Conservation (phyloP, 1,140 invertebrate species). For the Drosophila nasuta region DNA sequence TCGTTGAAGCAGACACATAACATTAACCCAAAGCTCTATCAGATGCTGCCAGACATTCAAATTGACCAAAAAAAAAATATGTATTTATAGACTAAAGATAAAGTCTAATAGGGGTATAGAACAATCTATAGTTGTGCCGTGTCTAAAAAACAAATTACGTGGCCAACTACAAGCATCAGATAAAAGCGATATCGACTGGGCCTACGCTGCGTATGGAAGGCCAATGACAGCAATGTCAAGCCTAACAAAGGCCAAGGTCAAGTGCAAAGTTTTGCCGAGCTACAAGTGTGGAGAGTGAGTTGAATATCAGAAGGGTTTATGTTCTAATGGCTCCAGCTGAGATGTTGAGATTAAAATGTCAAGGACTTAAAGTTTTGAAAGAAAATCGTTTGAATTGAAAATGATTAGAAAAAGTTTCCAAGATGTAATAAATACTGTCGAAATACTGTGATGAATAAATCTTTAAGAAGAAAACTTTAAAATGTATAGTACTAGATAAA, state of each 20-base stretch:
- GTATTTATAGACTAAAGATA: conserved; percentile 72
- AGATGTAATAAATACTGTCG: not conserved
- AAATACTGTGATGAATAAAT: not conserved
- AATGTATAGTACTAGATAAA: no score
- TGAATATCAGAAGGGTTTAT: not conserved
- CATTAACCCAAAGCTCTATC: conserved; percentile 27
- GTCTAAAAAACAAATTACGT: conserved; percentile 40
- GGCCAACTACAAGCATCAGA: conserved; percentile 19
- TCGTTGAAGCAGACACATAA: conserved; percentile 20
- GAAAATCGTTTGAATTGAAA: not conserved
- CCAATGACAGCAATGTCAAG: conserved; percentile 6
- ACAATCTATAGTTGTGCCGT: not conserved
- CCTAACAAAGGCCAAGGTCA: conserved; percentile 19
- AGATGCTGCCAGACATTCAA: conserved; percentile 67
- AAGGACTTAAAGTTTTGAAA: not conserved
- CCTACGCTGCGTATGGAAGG: not conserved
- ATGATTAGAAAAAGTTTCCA: not conserved
- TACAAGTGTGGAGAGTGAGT: not conserved
- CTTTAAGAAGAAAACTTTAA: no score
- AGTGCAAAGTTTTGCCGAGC: conserved; percentile 1
- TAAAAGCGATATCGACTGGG: conserved; percentile 6
- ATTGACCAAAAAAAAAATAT: conserved; percentile 52
- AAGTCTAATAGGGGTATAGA: conserved; percentile 14
- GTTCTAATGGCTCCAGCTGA: not conserved
- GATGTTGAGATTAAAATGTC: not conserved